Conservation (phyloP, 2,888 invertebrate species). For the Coleophora deauratella region DNA sequence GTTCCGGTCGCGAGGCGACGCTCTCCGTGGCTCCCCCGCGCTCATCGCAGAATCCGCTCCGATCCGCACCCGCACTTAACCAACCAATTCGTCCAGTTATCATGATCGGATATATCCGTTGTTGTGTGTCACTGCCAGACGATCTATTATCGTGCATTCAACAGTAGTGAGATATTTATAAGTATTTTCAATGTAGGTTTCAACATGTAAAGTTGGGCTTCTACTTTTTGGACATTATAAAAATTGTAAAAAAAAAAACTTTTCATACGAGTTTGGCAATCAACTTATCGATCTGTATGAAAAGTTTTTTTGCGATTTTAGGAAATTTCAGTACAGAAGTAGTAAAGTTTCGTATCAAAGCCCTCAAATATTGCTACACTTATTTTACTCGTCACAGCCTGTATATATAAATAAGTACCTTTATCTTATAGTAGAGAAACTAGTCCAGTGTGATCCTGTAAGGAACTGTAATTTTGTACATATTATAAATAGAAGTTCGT, state of each 20-base stretch:
- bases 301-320: too few species aligned
- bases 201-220: too few species aligned
- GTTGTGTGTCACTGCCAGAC: conserved; percentile 39
- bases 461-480: conserved; percentile 27
- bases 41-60: conserved; percentile 24
- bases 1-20: conserved; percentile 25
- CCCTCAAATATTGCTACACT: too few species aligned
- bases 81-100: conserved; percentile 29
- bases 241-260: too few species aligned
- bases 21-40: conserved; percentile 39
- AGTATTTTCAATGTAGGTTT: too few species aligned
- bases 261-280: too few species aligned
- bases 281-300: too few species aligned
- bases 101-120: conserved; percentile 28
- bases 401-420: conserved; percentile 7
- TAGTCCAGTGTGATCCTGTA: conserved; percentile 46
- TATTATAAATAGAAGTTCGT: conserved; percentile 29
- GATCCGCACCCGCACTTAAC: conserved; percentile 25
- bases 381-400: too few species aligned
- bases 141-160: conserved; percentile 23
- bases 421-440: conserved; percentile 34
- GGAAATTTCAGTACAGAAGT: too few species aligned
- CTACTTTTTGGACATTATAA: too few species aligned
- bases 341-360: too few species aligned
- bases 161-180: conserved; percentile 50